Evolutionary conservation across 1,140 invertebrate species (phyloP).

Genomic region (Diprion similis): DNA sequence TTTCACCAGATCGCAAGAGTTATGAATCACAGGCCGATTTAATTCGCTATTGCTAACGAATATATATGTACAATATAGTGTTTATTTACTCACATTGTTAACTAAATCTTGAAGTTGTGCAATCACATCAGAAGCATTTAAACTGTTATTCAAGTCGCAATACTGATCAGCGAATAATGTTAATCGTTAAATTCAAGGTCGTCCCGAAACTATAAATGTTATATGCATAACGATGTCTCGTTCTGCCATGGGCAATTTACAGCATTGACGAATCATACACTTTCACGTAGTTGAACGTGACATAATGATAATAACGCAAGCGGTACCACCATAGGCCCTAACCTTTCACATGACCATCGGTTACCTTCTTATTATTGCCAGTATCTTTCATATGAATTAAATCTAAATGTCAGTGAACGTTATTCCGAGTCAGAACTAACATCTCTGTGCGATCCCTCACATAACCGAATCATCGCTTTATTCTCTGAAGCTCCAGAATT

Average conservation of each 20-base stretch:
- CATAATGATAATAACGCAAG: neutral
- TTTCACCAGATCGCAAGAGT: too few species aligned
- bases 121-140: too few species aligned
- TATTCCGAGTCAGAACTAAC: slow-evolving; percentile 35
- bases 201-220: neutral
- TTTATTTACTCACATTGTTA: too few species aligned
- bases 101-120: too few species aligned
- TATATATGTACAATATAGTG: too few species aligned
- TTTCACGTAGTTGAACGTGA: neutral
- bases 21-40: too few species aligned
- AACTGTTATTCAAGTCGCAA: too few species aligned
- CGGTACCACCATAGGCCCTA: slow-evolving; percentile 1
- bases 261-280: neutral
- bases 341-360: slow-evolving; percentile 38
- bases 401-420: slow-evolving; percentile 46
- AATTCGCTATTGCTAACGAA: too few species aligned
- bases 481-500: neutral
- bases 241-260: neutral
- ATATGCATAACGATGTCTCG: neutral
- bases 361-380: slow-evolving; percentile 17
- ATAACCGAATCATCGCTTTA: neutral
- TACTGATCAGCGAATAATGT: too few species aligned
- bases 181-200: neutral
- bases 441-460: slow-evolving; percentile 10
- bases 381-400: slow-evolving; percentile 45